A percentile compares a stretch with the other conserved stretches of the same genome.
phyloP scores from a whole-genome alignment of 2,113 vertebrate species.

The Numenius arquata region DNA sequence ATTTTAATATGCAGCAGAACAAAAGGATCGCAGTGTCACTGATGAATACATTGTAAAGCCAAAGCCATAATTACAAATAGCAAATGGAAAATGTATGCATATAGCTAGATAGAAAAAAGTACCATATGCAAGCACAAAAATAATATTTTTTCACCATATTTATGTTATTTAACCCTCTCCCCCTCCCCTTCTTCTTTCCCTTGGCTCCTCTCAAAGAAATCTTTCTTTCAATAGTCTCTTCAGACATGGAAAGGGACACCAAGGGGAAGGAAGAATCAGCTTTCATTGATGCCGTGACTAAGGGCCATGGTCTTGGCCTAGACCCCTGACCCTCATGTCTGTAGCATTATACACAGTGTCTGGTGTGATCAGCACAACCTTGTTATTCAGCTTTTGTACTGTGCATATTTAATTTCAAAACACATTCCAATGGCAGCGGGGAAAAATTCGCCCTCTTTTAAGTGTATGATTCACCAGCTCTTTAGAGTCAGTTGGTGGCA shows the following conservation, averaged over 20 bases:
- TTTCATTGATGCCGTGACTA: slow-evolving; percentile 63
- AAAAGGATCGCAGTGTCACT: slow-evolving; percentile 70
- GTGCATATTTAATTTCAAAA: slow-evolving; percentile 70
- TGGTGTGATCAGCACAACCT: slow-evolving; percentile 60
- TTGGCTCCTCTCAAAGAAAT: slow-evolving; percentile 45
- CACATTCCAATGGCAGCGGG: slow-evolving; percentile 66
- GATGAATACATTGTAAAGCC: slow-evolving; percentile 55
- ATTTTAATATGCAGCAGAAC: slow-evolving; percentile 73
- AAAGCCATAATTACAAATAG: slow-evolving; percentile 69
- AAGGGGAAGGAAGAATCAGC: slow-evolving; percentile 61
- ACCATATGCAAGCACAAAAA: slow-evolving; percentile 62
- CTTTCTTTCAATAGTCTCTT: slow-evolving; percentile 64
- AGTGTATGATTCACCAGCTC: slow-evolving; percentile 72
- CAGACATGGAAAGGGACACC: slow-evolving; percentile 55
- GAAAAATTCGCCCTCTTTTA: slow-evolving; percentile 66
- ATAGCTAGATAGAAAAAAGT: slow-evolving; percentile 41
- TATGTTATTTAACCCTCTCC: slow-evolving; percentile 48
- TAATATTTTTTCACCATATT: slow-evolving; percentile 64
- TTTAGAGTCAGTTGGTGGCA: slow-evolving; percentile 75
- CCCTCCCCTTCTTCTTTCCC: background rate
- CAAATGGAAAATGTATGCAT: slow-evolving; percentile 65
- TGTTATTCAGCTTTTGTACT: slow-evolving; percentile 67
- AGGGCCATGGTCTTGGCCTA: slow-evolving; percentile 54
- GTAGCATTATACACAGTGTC: slow-evolving; percentile 68
- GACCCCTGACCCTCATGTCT: slow-evolving; percentile 61